Conservation (phyloP, 2,888 invertebrate species). For the Xylophagus ater region DNA sequence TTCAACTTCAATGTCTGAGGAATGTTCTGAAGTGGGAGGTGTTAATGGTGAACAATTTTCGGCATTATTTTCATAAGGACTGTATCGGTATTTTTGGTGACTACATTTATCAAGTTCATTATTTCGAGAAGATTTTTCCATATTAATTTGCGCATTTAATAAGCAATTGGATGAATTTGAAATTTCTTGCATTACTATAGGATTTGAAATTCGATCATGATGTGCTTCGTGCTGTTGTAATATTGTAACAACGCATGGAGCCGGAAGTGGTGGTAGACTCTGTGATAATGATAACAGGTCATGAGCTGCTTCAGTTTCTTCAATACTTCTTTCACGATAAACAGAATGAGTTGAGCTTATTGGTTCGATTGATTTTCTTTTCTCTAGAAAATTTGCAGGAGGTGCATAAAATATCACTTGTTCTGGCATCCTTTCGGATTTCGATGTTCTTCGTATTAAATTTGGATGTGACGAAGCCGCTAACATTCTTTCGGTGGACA, state of each 20-base stretch:
- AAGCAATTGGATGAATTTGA: slow-evolving; percentile 23
- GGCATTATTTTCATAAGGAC: slow-evolving; percentile 37
- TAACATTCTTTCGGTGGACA: background rate
- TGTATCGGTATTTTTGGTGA: slow-evolving; percentile 33
- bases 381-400: slow-evolving; percentile 25
- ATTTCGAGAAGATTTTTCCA: background rate
- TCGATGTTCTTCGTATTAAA: slow-evolving; percentile 11
- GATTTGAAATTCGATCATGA: slow-evolving; percentile 13
- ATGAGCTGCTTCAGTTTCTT: slow-evolving; percentile 83
- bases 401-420: slow-evolving; percentile 39
- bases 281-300: slow-evolving; percentile 66
- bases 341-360: slow-evolving; percentile 8
- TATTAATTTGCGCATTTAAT: slow-evolving; percentile 5
- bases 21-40: slow-evolving; percentile 62
- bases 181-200: slow-evolving; percentile 36
- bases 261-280: slow-evolving; percentile 63
- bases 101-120: background rate
- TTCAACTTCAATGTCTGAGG: slow-evolving; percentile 57
- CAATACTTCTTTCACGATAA: slow-evolving; percentile 52
- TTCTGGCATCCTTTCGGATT: slow-evolving; percentile 27
- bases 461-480: slow-evolving; percentile 12
- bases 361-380: slow-evolving; percentile 8
- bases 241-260: slow-evolving; percentile 55
- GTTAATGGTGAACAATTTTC: slow-evolving; percentile 46
- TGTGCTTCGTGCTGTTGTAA: slow-evolving; percentile 37